Evolutionary conservation across 2,888 invertebrate species (phyloP), one percentile per base, ranked within the genome.

Genomic region (Drosophila quinaria): DNA sequence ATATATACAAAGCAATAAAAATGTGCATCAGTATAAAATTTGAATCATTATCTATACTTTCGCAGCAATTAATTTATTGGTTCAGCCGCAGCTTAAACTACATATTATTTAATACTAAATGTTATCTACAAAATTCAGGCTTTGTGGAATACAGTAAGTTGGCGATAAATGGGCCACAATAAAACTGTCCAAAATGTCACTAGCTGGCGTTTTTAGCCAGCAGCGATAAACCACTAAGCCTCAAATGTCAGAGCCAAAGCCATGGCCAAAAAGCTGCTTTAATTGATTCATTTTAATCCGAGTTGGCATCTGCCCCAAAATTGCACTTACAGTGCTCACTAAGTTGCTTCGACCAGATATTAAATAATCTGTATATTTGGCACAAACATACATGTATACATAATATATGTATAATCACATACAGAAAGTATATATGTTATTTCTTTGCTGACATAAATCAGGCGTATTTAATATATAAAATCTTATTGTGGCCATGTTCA

Each of bases 111-210:
- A 42, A 44, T 65, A 19, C 42, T 56, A n/a, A 72, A 44, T 44
- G 31, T 37, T 59, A 50, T 59, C 41, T 46, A n/a, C 19, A 19
- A 55, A 42, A 52, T 22, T 29, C 17, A 15, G 13, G 49, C 52
- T 41, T 13, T 31, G 2, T 25, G 22, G 9, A 35, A 64, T n/a
- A 55, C 56, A 67, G 58, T 64, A 58, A 70, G 54, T 70, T 66
- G 47, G 55, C 64, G 39, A 58, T 65, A 61, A 78, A 68, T 62
- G 65, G 56, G 25, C 44, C 69, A 73, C 85, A 85, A 80, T 85
- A 85, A 82, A 81, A 82, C 68, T 80, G 85, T 85, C 82, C 85
- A 85, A 80, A 68, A 77, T 74, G 82, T 85, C 82, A 80, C n/a
- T 39, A 39, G 25, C 15, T 25, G 17, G 15, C 61, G 39, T 29